A percentile compares a stretch with the other conserved stretches of the same genome.
Conservation (phyloP, 37 sponge, comb jelly and placozoan genomes). For the Axinella damicornis region DNA sequence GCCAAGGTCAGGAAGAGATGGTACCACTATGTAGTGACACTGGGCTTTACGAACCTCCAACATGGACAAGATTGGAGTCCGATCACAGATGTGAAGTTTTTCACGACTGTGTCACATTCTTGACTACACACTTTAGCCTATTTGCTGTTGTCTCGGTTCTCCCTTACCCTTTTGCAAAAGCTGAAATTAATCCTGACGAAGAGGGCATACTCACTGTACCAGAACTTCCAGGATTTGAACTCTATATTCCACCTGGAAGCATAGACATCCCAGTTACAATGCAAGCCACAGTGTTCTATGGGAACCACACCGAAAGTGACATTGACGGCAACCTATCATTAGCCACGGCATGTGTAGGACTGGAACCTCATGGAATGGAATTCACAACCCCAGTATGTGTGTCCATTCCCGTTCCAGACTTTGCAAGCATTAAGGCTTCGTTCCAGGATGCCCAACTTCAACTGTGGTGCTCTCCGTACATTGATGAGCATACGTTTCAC, state of each 20-base stretch:
- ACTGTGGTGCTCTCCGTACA: conserved; percentile 25
- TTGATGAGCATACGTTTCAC: background rate
- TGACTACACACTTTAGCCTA: conserved; percentile 66
- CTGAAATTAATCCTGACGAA: background rate
- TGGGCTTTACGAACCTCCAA: conserved; percentile 9
- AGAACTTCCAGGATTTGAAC: conserved; percentile 42
- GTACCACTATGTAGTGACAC: conserved; percentile 57
- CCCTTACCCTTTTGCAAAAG: conserved; percentile 33
- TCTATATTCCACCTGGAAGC: conserved; percentile 26
- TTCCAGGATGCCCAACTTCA: conserved; percentile 8
- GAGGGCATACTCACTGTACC: conserved; percentile 28
- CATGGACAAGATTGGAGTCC: conserved; percentile 13
- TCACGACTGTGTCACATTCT: conserved; percentile 38
- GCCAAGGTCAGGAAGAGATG: background rate
- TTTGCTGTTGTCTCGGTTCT: conserved; percentile 40
- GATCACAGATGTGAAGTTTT: conserved; percentile 12
- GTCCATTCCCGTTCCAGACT: conserved; percentile 51
- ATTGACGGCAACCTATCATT: background rate
- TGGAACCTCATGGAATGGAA: conserved; percentile 67
- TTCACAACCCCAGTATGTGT: conserved; percentile 46
- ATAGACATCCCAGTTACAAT: background rate
- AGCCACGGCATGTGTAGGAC: conserved; percentile 54
- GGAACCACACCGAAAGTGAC: conserved; percentile 3
- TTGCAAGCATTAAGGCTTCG: background rate
- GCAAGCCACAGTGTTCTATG: conserved; percentile 51